Base-by-base conservation (phyloP, 2,113 vertebrate species). In the Trematomus loennbergii region DNA sequence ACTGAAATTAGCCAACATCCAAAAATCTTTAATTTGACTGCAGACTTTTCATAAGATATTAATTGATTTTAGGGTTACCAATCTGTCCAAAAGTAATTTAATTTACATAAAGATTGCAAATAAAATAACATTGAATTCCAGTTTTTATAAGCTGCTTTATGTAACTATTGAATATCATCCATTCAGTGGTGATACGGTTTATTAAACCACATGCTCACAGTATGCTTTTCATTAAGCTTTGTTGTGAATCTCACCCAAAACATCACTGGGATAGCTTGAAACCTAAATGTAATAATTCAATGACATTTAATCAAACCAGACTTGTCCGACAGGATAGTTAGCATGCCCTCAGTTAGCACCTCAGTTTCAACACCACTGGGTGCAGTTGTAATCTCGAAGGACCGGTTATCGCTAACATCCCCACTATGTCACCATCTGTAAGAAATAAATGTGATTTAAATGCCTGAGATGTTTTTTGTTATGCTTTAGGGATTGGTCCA, bases 341-440 rank as follows among this genome's bases (percentile, higher is more conserved):
- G 29, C 4, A 43, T 9, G 36, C 33, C 50, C 49, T 58, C 15
- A 60, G 67, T 74, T 10, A n/a, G 16, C 9, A 12, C 12, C 12
- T 9, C 9, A 33, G 55, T 60, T 20, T 69, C 8, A 57, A 17
- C 48, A 70, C 62, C 58, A 40, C 22, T 71, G 60, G 77, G 58
- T 73, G 58, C 62, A 62, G 60, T n/a, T 79, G 68, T n/a, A n/a
- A 64, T 53, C 2, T 48, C 33, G 43, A 63, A 43, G 9, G 48
- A 10, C 22, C 40, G 55, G 16, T 64, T 65, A 48, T 22, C 12
- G 62, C 29, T 87, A 64, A 20, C 52, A 76, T 67, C 68, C 60
- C 81, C 61, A 40, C 75, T 62, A 17, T 49, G 76, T 74, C 69
- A 55, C 53, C 83, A 79, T 88, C 72, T 85, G 79, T 79, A 85